Evolutionary conservation across 1,140 invertebrate species (phyloP).

Genomic region (Camponotus floridanus): DNA sequence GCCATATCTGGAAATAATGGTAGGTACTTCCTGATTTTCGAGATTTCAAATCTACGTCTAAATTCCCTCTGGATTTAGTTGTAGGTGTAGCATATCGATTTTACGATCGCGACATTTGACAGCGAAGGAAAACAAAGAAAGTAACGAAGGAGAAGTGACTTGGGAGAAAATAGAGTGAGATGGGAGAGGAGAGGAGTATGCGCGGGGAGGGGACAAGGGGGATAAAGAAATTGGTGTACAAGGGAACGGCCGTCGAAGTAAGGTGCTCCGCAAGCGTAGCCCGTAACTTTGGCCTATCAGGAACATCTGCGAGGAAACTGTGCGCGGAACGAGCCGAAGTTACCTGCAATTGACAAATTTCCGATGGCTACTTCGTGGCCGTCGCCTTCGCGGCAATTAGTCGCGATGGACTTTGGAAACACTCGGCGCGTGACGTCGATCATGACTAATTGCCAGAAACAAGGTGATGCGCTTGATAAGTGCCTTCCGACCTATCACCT

Average conservation of each 20-base stretch:
- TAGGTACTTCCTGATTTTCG: constrained; percentile 5
- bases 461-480: constrained; percentile 51
- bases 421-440: constrained; percentile 71
- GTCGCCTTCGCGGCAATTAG: constrained; percentile 73
- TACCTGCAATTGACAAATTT: constrained; percentile 77
- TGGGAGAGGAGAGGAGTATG: too few relatives aligned
- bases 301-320: constrained; percentile 73
- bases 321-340: constrained; percentile 67
- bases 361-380: constrained; percentile 72
- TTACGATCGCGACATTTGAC: constrained; percentile 54
- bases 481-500: background rate
- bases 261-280: constrained; percentile 63
- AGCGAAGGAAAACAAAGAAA: constrained; percentile 48
- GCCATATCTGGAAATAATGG: background rate
- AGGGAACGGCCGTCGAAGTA: constrained; percentile 43
- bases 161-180: background rate
- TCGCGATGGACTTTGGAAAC: constrained; percentile 71
- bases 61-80: constrained; percentile 38
- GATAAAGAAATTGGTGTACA: constrained; percentile 37
- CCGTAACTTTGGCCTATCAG: constrained; percentile 74
- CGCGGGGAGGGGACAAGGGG: background rate
- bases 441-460: constrained; percentile 64
- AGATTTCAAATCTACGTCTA: constrained; percentile 8
- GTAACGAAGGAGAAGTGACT: constrained; percentile 23
- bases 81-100: constrained; percentile 40